These are phyloP conservation scores for Amphiduros pacificus DNA, from an alignment of 2,888 invertebrate species.

Conservation along the genomic window DNA sequence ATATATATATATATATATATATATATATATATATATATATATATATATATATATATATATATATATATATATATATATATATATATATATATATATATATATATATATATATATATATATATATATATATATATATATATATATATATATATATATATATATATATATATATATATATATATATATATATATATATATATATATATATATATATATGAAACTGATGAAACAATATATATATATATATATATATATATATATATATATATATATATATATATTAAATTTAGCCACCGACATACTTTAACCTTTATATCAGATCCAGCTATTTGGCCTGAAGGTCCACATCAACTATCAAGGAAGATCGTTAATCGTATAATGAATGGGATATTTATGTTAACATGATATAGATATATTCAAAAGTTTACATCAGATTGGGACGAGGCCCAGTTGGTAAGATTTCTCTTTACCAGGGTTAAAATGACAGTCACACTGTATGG, in stretches of 20 bases:
- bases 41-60: background rate
- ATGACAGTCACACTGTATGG: too few relatives aligned
- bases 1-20: background rate
- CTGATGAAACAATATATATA: background rate
- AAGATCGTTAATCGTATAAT: too few relatives aligned
- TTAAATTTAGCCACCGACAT: too few relatives aligned
- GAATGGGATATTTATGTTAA: too few relatives aligned
- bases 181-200: background rate
- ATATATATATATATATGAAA: background rate
- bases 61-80: background rate
- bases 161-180: background rate
- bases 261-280: too few relatives aligned
- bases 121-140: background rate
- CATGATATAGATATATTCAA: too few relatives aligned
- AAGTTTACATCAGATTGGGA: too few relatives aligned
- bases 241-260: background rate
- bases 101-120: background rate
- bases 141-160: background rate
- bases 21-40: background rate
- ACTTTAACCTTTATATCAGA: too few relatives aligned
- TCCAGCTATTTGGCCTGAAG: too few relatives aligned
- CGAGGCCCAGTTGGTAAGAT: too few relatives aligned
- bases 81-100: background rate
- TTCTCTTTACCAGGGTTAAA: too few relatives aligned
- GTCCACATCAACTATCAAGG: too few relatives aligned